Base-by-base conservation (phyloP, 1,140 invertebrate species). In the Papilio polyxenes region DNA sequence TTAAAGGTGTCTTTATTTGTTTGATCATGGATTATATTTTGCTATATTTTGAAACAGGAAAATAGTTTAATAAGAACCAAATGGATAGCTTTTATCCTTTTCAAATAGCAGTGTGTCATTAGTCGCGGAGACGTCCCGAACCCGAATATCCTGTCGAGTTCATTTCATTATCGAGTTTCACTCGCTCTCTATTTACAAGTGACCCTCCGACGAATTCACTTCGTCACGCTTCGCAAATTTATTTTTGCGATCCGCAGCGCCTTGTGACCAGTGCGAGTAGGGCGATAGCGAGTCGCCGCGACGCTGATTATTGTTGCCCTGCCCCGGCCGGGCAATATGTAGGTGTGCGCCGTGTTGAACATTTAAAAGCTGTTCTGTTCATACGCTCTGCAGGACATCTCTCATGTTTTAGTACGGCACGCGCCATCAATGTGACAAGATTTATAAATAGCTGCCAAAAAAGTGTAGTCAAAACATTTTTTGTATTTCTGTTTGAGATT, bases 311-410 rank as follows among this genome's bases (percentile, higher is more conserved):
- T 20, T 3, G 56, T 62, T 79, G 59, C 10, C 23, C 62, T 77
- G 48, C 4, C 15, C n/a, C 17, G 62, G 20, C 13, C 78, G 59
- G 9, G 9, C 78, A 80, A 80, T 80, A 80, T 80, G 78, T 80
- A 80, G 78, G 76, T 48, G 11, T 75, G 75, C 83, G 81, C 69
- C 80, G 74, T 83, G 82, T 86, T 86, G 82, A 86, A 83, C 84
- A 86, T 85, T 85, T 81, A 86, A 85, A 82, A 75, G 51, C 80
- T 81, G 83, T 84, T 62, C 80, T 82, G 82, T 83, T 62, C 74
- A 49, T 81, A 84, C 81, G 80, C 51, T 76, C 44, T 10, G 23
- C 20, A 20, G 49, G 65, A 5, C 65, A 15, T 31, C 65, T 15
- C 31, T 72, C 65, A 7, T 72, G 65, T 72, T 40, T 7, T 7